Base-by-base conservation (phyloP, 2,113 vertebrate species). In the Okapia johnstoni region DNA sequence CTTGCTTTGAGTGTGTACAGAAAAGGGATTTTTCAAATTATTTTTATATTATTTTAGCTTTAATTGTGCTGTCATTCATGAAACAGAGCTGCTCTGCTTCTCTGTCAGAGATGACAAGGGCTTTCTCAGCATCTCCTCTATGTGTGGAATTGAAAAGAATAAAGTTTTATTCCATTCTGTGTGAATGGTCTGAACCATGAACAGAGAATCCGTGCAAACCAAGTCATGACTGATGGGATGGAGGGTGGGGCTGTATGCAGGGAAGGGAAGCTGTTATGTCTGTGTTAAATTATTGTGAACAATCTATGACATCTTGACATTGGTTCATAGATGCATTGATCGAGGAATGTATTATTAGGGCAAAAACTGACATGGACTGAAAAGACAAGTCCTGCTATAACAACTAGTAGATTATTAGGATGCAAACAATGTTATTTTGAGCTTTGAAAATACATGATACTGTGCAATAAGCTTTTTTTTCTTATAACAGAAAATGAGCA, bases 51-150 rank as follows among this genome's bases (percentile, higher is more conserved):
- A 98, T 98, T 99, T 98, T 98, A 99, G 99, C 98, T 99, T 99
- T 99, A 99, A 98, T 97, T 98, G 98, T 99, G 98, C 98, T 99
- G 98, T 98, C 98, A 98, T 98, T 99, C 98, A 98, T 98, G 98
- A 98, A 98, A 96, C 98, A 98, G 97, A 99, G 98, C 97, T 97
- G 98, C 98, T 98, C 97, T 98, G 98, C 98, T 98, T 98, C 98
- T 98, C 97, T 99, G 98, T 98, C 98, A 98, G 96, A 99, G 98
- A 98, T 98, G 97, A 98, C 98, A 98, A 98, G 98, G 98, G 98
- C 98, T 98, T 98, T 96, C 61, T 98, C 7, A 90, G 90, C 98
- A 97, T 99, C 98, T 99, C 97, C 94, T 98, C 95, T 98, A 94
- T 98, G 97, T 98, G 98, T 98, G 98, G 96, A 98, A 97, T 91